Base-by-base conservation (phyloP, 92 coral and sea anemone genomes). In the Diadumene lineata region DNA sequence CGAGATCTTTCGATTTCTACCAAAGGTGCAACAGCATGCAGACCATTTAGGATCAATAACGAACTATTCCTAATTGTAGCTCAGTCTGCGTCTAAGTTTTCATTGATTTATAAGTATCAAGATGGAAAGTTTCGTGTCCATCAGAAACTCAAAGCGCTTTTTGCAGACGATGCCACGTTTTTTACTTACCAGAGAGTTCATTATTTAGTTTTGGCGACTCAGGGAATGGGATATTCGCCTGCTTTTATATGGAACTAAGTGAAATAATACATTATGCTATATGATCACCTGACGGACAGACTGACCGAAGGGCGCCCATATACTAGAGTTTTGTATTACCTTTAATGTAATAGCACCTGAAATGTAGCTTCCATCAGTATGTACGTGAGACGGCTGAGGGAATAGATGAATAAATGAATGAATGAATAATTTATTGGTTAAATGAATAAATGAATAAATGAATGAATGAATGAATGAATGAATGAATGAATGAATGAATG, bases 191-290 rank as follows among this genome's bases (percentile, higher is more conserved):
- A 78, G 31, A 26, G 82, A 28, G 68, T 24, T 11, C 82, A 78
- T 55, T 78, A 78, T 18, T 34, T 78, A 8, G 82, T 73, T 1
- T 50, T 78, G 24, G 82, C 82, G 10, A 78, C 82, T 2, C 69
- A 43, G 43, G 33, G 31, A 19, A 62, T 68, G 34, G 34, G 48
- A 16, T 29, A 22, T 23, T 62, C 75, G 25, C 82, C 82, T 16
- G 82, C 77, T 34, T 58, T 82, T 38, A 66, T 75, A 30, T 82
- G 80, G 86, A 69, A 74, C 77, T 82, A 48, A n/a, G 22, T 2
- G 31, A 22, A 22, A 22, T 13, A 38, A 4, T 38, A 38, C 48
- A 13, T 6, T 6, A 6, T 38, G 13, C 48, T 13, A 38, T 38
- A 13, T 6, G 6, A 13, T 38, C 7, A 38, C 6, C 7, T 38